Percentiles rank a stretch among this genome's conserved stretches.
These are phyloP conservation scores for Trachymyrmex septentrionalis DNA, from an alignment of 1,140 invertebrate species.

Conservation along the genomic window DNA sequence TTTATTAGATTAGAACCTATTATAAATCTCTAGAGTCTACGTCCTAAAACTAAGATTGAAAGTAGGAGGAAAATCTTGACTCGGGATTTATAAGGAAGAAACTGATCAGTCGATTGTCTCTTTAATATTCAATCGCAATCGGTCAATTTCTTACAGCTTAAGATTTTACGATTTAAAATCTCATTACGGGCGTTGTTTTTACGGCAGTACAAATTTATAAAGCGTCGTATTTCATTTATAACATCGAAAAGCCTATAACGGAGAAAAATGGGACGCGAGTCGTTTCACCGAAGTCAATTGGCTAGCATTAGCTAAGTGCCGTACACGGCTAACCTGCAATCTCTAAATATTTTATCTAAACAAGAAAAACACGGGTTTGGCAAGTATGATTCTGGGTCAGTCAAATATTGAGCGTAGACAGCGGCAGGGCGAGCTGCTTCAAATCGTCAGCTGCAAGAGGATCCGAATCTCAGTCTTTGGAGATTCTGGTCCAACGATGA, in stretches of 20 bases:
- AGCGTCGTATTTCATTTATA: background rate
- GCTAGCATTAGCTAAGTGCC: constrained; percentile 7
- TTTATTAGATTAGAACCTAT: too few species aligned
- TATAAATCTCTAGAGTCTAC: too few species aligned
- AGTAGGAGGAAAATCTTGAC: too few species aligned
- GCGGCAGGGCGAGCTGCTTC: background rate
- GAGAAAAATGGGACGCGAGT: constrained; percentile 14
- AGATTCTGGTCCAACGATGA: background rate
- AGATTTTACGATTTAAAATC: too few species aligned
- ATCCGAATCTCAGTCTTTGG: background rate
- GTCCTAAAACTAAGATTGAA: too few species aligned
- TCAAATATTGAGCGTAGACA: constrained; percentile 27
- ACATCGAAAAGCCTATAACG: background rate
- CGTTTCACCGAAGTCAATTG: constrained; percentile 4
- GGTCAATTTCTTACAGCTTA: too few species aligned
- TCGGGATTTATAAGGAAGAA: too few species aligned
- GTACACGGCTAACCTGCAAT: background rate
- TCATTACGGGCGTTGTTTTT: too few species aligned
- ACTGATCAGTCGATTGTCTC: too few species aligned
- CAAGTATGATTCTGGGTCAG: constrained; percentile 31
- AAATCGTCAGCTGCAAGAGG: too few species aligned
- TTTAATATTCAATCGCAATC: too few species aligned
- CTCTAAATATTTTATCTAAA: constrained; percentile 40
- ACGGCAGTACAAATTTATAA: background rate
- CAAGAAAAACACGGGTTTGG: constrained; percentile 21